Base-by-base conservation (phyloP, 1,140 invertebrate genomes). In the Delia radicum region DNA sequence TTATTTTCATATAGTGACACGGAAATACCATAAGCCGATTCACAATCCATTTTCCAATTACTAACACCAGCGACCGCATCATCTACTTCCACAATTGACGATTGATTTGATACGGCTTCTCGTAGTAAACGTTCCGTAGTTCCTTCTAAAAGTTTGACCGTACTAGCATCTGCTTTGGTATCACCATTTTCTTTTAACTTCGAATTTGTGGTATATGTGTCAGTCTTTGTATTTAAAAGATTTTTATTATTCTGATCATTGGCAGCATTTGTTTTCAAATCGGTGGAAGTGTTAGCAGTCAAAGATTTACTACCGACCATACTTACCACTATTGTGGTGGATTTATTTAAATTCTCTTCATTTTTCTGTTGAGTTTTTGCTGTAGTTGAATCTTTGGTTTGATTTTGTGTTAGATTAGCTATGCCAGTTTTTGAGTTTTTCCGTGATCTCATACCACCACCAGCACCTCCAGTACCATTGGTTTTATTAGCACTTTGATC, bases 1-100 rank as follows among this genome's bases (percentile, higher is more conserved):
- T 96, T 93, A 76, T 89, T 90, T 84, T 95, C 94, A 80, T 95
- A 95, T 2, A 95, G 86, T 0, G 93, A 93, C 26, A 93, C 90
- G 0, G 90, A 90, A 75, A 91, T 87, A 73, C 94, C 94, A 81
- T 90, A 95, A 2, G 92, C 92, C 77, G 88, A 88, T 61, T 91
- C 89, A 31, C 91, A 88, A 69, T 91, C 89, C 76, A 87, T 87
- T 79, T 90, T 90, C 93, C 93, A 94, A 82, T 93, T 89, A 1
- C 86, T 78, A n/a, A 93, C 88, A 62, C 92, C 91, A 28, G 92
- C 92, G 46, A 93, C 87, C 73, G 87, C 85, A 73, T 85, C 79
- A 37, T 75, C 65, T 27, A 31, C 74, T 2, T 62, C 73, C 15
- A 26, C 24, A 3, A 63, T 26, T 18, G 77, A 73, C 7, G 75